A percentile compares a stretch with the other conserved stretches of the same genome.
Conservation (phyloP, 2,797 vertebrate species). For the Alauda arvensis region DNA sequence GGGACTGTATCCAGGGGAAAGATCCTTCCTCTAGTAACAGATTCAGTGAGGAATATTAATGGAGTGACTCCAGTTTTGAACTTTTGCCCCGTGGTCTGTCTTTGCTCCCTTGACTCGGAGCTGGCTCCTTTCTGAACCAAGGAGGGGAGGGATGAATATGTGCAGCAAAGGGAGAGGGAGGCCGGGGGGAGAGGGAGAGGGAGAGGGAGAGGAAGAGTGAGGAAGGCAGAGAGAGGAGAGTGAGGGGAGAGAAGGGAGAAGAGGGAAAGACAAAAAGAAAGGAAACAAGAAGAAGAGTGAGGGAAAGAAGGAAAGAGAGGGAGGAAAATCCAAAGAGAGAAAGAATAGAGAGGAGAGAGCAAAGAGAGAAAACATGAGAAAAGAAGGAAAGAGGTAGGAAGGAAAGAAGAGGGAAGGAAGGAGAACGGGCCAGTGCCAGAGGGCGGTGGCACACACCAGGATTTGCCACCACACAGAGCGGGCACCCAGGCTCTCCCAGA, state of each 20-base stretch:
- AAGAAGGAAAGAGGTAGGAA: neutral
- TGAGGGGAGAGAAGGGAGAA: neutral
- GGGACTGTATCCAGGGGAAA: constrained; percentile 32
- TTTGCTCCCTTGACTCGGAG: constrained; percentile 49
- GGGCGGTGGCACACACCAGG: neutral
- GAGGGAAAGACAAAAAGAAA: no score
- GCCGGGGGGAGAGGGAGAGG: neutral
- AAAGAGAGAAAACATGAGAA: neutral
- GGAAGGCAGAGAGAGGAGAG: no score
- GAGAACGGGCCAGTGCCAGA: neutral
- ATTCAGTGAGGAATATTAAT: constrained; percentile 53
- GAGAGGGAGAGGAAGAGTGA: neutral
- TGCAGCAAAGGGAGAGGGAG: neutral
- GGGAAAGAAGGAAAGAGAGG: neutral
- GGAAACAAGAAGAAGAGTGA: neutral
- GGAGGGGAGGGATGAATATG: neutral
- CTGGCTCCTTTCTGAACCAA: constrained; percentile 32
- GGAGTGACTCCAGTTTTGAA: constrained; percentile 51
- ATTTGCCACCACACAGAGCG: neutral
- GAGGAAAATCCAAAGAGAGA: neutral
- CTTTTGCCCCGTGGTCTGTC: constrained; percentile 60
- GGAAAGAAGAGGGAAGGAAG: neutral
- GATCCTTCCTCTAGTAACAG: constrained; percentile 45
- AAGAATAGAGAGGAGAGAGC: no score
- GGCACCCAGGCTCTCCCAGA: neutral